Evolutionary conservation across 2,797 vertebrate genomes (phyloP).

Genomic region (Monodelphis domestica): DNA sequence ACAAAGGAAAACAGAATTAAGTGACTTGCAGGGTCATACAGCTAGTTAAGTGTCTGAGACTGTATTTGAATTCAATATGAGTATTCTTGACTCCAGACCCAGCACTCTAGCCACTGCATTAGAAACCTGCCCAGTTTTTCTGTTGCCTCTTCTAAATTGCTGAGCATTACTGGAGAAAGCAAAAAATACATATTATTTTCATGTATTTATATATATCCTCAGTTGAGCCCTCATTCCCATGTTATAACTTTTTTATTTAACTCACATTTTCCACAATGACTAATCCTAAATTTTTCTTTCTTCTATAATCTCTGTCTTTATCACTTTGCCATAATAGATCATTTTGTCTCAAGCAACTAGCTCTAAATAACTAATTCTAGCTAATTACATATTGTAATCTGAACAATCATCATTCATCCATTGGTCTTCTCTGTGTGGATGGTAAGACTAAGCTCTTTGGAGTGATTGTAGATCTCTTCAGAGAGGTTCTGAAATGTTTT

Average conservation of each 20-base stretch:
- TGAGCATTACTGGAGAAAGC: neutral
- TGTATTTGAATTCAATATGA: neutral
- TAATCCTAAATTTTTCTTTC: neutral
- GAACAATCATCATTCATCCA: neutral
- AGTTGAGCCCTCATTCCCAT: neutral
- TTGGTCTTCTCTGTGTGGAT: neutral
- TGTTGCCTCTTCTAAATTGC: neutral
- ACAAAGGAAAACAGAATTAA: conserved; percentile 37
- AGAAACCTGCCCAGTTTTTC: neutral
- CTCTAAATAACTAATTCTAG: neutral
- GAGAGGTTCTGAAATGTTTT: neutral
- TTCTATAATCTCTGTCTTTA: neutral
- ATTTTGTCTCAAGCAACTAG: neutral
- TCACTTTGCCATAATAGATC: neutral
- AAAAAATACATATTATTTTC: neutral
- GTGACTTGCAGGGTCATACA: conserved; percentile 15
- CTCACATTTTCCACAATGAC: neutral
- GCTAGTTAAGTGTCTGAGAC: neutral
- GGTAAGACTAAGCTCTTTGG: neutral
- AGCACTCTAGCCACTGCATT: neutral
- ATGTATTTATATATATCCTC: neutral
- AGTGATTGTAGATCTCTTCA: neutral
- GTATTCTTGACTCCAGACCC: neutral
- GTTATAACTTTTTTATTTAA: neutral
- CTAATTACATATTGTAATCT: neutral